Conservation (phyloP, 2,113 vertebrate genomes). For the Podarcis raffonei region DNA sequence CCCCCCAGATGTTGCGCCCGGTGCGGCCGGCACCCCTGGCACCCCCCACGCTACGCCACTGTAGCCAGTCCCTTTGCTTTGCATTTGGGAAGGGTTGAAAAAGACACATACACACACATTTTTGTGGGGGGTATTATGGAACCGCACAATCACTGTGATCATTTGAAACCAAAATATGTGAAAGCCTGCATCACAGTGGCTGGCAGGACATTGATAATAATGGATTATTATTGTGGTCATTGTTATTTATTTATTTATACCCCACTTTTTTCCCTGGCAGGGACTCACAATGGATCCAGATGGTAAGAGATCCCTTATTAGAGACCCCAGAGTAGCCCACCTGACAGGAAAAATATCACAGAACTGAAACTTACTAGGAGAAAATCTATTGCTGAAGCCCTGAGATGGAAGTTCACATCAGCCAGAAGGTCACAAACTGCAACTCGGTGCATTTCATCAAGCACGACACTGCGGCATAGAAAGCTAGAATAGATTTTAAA, state of each 20-base stretch:
- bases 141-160: not conserved
- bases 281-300: not conserved
- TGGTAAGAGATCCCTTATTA: not conserved
- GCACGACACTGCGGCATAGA: constrained; percentile 86
- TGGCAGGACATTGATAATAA: not conserved
- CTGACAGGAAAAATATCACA: constrained; percentile 6
- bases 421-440: constrained; percentile 78
- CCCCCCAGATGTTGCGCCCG: too few species aligned
- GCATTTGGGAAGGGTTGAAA: not conserved
- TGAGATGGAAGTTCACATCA: constrained; percentile 78
- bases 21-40: too few species aligned
- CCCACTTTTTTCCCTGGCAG: too few species aligned
- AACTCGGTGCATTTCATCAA: constrained; percentile 77
- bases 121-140: not conserved
- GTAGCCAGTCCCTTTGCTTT: not conserved
- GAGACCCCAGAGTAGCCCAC: not conserved
- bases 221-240: not conserved
- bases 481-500: constrained; percentile 73
- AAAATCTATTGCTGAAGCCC: constrained; percentile 72
- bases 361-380: constrained; percentile 82
- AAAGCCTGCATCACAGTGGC: not conserved
- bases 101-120: not conserved
- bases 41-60: too few species aligned
- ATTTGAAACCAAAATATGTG: not conserved
- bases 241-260: too few species aligned